Evolutionary conservation across 2,797 vertebrate species (phyloP), one percentile per base, ranked within the genome.

Genomic region (Pyrocephalus nanus): DNA sequence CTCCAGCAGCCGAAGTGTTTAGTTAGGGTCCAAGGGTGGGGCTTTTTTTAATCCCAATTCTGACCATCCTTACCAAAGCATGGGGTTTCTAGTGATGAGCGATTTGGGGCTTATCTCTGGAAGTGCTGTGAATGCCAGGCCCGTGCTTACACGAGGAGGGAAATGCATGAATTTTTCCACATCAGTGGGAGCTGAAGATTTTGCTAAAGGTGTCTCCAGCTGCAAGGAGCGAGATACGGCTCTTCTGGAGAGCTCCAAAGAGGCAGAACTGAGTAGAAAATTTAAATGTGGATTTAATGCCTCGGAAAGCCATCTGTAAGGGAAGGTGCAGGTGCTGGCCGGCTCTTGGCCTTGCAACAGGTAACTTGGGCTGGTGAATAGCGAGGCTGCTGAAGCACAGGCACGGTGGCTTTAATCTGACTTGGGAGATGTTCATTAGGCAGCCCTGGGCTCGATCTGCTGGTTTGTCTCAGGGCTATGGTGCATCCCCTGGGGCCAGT

Each of bases 91-190:
- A 92, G 81, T 0, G 40, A 77, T 86, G 76, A 88, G 77, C 0
- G 61, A 87, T 91, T 92, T 72, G 32, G 57, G 50, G 86, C 94
- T 97, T 97, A 97, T 97, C 69, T 1, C 80, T 88, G 34, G 58
- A 84, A 86, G 65, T 54, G 90, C 88, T 0, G 12, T 43, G 64
- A 91, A 84, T 62, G 45, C 77, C 77, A 85, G 73, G 42, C 75
- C 47, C 0, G 3, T 11, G 48, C 93, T 96, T 78, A 92, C 69
- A 76, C 1, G 0, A 34, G 86, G 78, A 90, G 83, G 72, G 70
- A 97, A 97, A 94, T 94, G 86, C 79, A 96, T 96, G 93, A 93
- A 87, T 96, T 97, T 96, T 96, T 94, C 95, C 96, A 96, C 94
- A 94, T 97, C 95, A 93, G 82, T 92, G 77, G 86, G 90, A 88